phyloP scores from a whole-genome alignment of 1,140 invertebrate species.

The Nautilus pompilius region DNA sequence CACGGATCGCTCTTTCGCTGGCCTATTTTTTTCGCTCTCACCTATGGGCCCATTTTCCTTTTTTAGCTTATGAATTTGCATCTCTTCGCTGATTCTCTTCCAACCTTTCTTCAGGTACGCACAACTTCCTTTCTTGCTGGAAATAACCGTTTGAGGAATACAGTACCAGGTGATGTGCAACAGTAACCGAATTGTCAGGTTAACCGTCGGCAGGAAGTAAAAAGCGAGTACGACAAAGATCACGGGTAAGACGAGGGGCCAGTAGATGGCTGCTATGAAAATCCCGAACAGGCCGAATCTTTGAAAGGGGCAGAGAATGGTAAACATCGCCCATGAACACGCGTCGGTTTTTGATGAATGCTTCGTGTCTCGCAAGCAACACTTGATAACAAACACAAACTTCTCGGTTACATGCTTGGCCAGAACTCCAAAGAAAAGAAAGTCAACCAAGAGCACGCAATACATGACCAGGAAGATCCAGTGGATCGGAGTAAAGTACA shows the following conservation, averaged over 20 bases:
- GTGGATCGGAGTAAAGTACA: slow-evolving; percentile 28
- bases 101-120: neutral
- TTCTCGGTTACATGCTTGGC: slow-evolving; percentile 18
- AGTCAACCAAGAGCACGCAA: slow-evolving; percentile 19
- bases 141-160: slow-evolving; percentile 15
- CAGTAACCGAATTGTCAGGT: slow-evolving; percentile 5
- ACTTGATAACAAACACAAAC: slow-evolving; percentile 20
- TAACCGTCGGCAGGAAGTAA: slow-evolving; percentile 9
- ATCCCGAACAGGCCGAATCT: slow-evolving; percentile 25
- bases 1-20: slow-evolving; percentile 10
- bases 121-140: neutral
- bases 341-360: slow-evolving; percentile 15
- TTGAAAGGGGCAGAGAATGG: slow-evolving; percentile 14
- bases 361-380: slow-evolving; percentile 32
- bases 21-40: neutral
- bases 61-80: neutral
- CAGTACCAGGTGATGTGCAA: slow-evolving; percentile 22
- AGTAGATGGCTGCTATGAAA: slow-evolving; percentile 18
- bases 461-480: slow-evolving; percentile 27
- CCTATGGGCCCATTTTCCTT: neutral
- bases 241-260: slow-evolving; percentile 20
- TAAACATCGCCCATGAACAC: slow-evolving; percentile 6
- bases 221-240: slow-evolving; percentile 20
- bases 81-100: neutral
- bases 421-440: slow-evolving; percentile 20